phyloP scores from a whole-genome alignment of 2,888 invertebrate species.

The Dasysyrphus tricinctus region DNA sequence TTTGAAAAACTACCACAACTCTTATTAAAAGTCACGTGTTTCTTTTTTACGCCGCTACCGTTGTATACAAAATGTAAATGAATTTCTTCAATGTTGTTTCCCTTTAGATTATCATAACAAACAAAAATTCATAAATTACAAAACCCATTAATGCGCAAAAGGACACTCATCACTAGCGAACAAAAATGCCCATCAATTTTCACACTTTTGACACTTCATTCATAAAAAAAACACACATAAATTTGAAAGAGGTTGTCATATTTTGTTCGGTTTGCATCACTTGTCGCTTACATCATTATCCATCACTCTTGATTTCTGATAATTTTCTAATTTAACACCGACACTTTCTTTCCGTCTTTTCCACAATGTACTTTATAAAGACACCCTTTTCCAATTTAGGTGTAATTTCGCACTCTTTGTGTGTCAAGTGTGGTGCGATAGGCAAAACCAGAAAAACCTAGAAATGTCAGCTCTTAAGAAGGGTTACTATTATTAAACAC shows the following conservation, averaged over 20 bases:
- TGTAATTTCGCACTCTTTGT: slow-evolving; percentile 37
- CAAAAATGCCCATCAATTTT: slow-evolving; percentile 63
- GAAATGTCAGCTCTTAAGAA: slow-evolving; percentile 31
- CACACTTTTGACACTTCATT: slow-evolving; percentile 59
- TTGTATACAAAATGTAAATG: slow-evolving; percentile 9
- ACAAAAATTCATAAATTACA: slow-evolving; percentile 22
- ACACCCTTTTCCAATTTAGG: slow-evolving; percentile 59
- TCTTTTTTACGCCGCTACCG: no score
- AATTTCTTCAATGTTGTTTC: not conserved
- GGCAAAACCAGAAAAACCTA: slow-evolving; percentile 25
- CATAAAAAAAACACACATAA: not conserved
- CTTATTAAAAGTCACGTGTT: slow-evolving; percentile 10
- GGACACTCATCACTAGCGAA: slow-evolving; percentile 25
- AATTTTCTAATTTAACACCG: slow-evolving; percentile 72
- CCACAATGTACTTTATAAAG: slow-evolving; percentile 1
- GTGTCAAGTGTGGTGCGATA: slow-evolving; percentile 52
- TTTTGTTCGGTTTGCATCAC: slow-evolving; percentile 58
- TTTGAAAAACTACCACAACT: not conserved
- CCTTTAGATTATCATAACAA: not conserved
- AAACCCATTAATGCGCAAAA: slow-evolving; percentile 38
- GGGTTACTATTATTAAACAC: slow-evolving; percentile 62
- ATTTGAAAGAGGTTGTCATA: slow-evolving; percentile 31
- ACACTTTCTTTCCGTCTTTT: slow-evolving; percentile 51
- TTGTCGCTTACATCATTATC: slow-evolving; percentile 60
- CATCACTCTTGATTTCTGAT: slow-evolving; percentile 71